Conservation (phyloP, 1,140 invertebrate species). For the Holotrichia oblita region DNA sequence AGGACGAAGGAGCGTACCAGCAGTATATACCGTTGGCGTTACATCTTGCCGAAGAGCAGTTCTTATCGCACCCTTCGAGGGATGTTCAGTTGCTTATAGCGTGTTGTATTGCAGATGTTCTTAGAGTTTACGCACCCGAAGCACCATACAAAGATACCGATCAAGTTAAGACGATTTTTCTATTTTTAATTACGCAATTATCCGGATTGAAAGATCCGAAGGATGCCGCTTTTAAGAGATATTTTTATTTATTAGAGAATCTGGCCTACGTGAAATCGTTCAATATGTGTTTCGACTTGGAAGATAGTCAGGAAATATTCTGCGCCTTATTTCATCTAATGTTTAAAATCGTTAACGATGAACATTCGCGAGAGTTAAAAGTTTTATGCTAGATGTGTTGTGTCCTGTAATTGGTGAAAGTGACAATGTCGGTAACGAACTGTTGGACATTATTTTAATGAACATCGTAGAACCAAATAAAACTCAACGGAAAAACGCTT, state of each 20-base stretch:
- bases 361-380: slow-evolving; percentile 96
- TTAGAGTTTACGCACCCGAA: slow-evolving; percentile 97
- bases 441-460: slow-evolving; percentile 92
- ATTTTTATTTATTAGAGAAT: slow-evolving; percentile 96
- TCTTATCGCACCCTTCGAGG: slow-evolving; percentile 87
- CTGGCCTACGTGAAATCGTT: slow-evolving; percentile 98
- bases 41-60: slow-evolving; percentile 93
- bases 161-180: slow-evolving; percentile 93
- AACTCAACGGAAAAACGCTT: slow-evolving; percentile 89
- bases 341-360: slow-evolving; percentile 96
- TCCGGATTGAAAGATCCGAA: slow-evolving; percentile 94
- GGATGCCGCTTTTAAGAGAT: slow-evolving; percentile 96
- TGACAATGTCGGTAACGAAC: slow-evolving; percentile 92
- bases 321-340: slow-evolving; percentile 94
- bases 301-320: slow-evolving; percentile 97
- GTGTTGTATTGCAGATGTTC: slow-evolving; percentile 96
- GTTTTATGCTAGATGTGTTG: slow-evolving; percentile 95
- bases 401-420: slow-evolving; percentile 94
- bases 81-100: slow-evolving; percentile 95
- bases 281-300: slow-evolving; percentile 98
- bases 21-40: slow-evolving; percentile 94
- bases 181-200: slow-evolving; percentile 96
- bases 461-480: slow-evolving; percentile 98
- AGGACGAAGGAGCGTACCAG: slow-evolving; percentile 93
- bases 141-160: slow-evolving; percentile 95